Evolutionary conservation across 2,797 vertebrate genomes (phyloP).

Genomic region (Hippopotamyrus pictus): DNA sequence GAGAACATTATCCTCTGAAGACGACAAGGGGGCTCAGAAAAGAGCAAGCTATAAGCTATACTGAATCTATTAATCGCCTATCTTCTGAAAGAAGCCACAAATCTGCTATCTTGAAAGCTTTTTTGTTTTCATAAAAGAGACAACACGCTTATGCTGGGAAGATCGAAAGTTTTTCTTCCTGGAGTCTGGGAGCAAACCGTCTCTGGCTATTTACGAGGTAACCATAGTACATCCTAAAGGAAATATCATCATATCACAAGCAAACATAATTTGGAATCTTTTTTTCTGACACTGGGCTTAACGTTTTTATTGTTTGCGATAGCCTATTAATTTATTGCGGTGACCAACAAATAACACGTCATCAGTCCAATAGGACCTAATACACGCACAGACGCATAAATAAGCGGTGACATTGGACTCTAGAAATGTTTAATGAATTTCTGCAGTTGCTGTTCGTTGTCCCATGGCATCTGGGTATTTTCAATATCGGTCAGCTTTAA

Average conservation of each 20-base stretch:
- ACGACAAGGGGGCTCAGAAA: conserved; percentile 12
- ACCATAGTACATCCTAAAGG: conserved; percentile 44
- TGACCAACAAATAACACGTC: background rate
- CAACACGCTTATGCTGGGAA: background rate
- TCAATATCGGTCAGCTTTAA: conserved; percentile 40
- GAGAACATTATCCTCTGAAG: conserved; percentile 7
- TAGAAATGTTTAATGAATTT: background rate
- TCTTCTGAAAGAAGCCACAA: background rate
- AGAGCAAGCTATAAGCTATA: background rate
- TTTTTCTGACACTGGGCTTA: background rate
- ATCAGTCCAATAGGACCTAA: background rate
- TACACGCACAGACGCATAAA: no score
- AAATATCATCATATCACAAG: background rate
- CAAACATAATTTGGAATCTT: background rate
- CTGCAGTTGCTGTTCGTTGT: conserved; percentile 12
- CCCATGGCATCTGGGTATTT: conserved; percentile 26
- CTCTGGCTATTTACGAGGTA: conserved; percentile 9
- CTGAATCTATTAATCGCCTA: background rate
- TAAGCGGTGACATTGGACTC: background rate
- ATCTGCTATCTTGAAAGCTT: background rate
- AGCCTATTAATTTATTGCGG: background rate
- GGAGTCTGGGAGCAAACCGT: background rate
- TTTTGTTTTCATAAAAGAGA: background rate
- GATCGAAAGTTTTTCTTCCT: conserved; percentile 14
- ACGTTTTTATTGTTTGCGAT: background rate